A percentile compares a stretch with the other conserved stretches of the same genome.
phyloP scores from a whole-genome alignment of 1,140 invertebrate species.

The Diachasma alloeum region DNA sequence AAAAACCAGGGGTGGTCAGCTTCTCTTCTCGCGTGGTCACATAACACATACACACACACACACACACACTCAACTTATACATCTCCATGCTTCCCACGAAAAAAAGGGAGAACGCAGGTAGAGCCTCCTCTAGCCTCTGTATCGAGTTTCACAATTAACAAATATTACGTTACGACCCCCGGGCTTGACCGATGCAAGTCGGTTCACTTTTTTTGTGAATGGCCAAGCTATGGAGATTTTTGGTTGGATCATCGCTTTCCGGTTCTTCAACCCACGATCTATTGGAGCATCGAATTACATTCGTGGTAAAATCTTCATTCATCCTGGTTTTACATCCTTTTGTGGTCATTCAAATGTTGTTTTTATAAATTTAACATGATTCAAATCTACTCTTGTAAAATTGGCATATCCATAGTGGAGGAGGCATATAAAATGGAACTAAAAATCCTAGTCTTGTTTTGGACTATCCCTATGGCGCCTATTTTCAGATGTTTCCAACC shows the following conservation, averaged over 20 bases:
- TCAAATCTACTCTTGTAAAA: neutral
- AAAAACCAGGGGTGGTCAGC: slow-evolving; percentile 10
- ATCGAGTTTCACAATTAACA: slow-evolving; percentile 57
- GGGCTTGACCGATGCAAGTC: slow-evolving; percentile 40
- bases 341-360: neutral
- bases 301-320: slow-evolving; percentile 10
- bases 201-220: slow-evolving; percentile 21
- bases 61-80: neutral
- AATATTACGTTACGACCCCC: slow-evolving; percentile 48
- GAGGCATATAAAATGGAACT: no score
- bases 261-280: neutral
- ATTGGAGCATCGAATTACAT: slow-evolving; percentile 7
- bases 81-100: neutral
- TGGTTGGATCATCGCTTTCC: slow-evolving; percentile 8
- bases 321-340: neutral
- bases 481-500: neutral
- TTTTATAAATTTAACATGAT: neutral
- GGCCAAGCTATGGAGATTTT: neutral
- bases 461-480: neutral
- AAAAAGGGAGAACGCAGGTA: neutral
- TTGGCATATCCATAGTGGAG: no score
- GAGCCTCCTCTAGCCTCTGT: slow-evolving; percentile 24
- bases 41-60: slow-evolving; percentile 12
- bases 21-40: slow-evolving; percentile 1
- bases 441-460: neutral